These are phyloP conservation scores for Ibidorhyncha struthersii DNA, from an alignment of 2,113 vertebrate species.

Conservation along the genomic window DNA sequence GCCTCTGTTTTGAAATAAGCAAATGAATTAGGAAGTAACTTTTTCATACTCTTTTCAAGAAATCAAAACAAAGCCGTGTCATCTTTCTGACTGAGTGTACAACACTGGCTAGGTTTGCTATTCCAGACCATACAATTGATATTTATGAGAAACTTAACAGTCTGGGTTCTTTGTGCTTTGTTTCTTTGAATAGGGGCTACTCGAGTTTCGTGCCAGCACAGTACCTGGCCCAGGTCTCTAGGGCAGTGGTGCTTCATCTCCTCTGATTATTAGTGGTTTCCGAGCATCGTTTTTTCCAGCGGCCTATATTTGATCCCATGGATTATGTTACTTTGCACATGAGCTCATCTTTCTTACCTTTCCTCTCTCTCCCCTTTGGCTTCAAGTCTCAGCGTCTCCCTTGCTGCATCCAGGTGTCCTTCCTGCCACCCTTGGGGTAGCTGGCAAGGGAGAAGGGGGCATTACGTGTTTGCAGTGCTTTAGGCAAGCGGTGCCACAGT, in stretches of 20 bases:
- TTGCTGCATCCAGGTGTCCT: background rate
- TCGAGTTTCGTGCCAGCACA: background rate
- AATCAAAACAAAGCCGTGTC: constrained; percentile 9
- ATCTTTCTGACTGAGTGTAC: background rate
- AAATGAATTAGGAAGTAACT: background rate
- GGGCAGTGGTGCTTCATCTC: background rate
- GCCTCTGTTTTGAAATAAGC: background rate
- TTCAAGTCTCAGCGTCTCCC: background rate
- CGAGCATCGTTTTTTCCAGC: background rate
- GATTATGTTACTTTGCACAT: background rate
- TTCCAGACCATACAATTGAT: background rate
- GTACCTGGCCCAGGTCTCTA: background rate
- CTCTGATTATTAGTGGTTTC: background rate
- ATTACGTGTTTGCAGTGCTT: background rate
- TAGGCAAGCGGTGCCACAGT: background rate
- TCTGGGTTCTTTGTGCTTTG: background rate
- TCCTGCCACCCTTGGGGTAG: background rate
- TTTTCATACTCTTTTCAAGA: constrained; percentile 30
- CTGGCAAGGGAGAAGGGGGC: background rate
- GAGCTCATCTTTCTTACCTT: background rate
- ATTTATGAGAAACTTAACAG: background rate
- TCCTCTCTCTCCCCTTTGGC: background rate
- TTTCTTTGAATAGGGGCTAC: background rate
- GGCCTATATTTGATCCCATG: background rate
- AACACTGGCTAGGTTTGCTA: background rate